Evolutionary conservation across 2,113 vertebrate species (phyloP).

Genomic region (Mesoclemmys tuberculata): DNA sequence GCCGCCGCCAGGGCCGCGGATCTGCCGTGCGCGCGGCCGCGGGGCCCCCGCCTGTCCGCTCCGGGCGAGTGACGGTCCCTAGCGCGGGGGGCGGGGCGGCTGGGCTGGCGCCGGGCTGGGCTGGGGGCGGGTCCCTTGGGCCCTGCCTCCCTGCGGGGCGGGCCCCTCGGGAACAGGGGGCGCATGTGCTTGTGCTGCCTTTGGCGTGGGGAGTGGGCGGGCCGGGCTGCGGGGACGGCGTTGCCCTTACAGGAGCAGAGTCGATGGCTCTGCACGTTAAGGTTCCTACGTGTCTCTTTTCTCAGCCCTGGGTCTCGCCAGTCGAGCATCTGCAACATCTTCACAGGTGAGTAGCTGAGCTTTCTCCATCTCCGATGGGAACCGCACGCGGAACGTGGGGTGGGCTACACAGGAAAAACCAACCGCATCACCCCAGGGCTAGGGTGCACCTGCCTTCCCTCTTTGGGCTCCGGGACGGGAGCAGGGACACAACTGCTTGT

Average conservation of each 20-base stretch:
- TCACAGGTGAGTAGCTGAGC: not conserved
- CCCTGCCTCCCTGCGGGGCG: too few relatives aligned
- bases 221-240: too few relatives aligned
- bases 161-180: not conserved
- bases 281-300: not conserved
- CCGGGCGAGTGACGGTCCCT: not conserved
- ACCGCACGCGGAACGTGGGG: too few relatives aligned
- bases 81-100: too few relatives aligned
- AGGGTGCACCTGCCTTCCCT: not conserved
- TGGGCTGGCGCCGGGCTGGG: not conserved
- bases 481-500: not conserved
- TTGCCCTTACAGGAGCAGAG: not conserved
- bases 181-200: not conserved
- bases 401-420: not conserved
- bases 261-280: not conserved
- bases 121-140: not conserved
- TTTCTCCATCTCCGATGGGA: conserved; percentile 65
- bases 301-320: not conserved
- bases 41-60: too few relatives aligned
- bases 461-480: not conserved
- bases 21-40: too few relatives aligned
- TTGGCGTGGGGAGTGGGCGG: not conserved
- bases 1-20: too few relatives aligned
- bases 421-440: not conserved
- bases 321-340: not conserved